Evolutionary conservation across 2,888 invertebrate genomes (phyloP).

Genomic region (Metellina segmentata): DNA sequence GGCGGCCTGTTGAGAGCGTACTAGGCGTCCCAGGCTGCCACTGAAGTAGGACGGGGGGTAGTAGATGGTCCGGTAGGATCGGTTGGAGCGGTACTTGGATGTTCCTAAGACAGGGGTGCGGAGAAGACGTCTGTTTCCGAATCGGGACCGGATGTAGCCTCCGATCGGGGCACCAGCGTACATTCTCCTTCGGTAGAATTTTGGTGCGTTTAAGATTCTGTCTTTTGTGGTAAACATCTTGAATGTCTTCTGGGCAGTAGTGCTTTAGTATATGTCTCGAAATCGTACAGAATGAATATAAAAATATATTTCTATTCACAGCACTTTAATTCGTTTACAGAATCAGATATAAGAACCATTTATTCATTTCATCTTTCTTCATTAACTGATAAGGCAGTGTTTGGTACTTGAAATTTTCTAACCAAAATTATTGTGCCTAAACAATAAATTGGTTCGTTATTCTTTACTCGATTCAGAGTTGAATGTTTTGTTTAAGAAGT

Average conservation of each 20-base stretch:
- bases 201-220: slow-evolving; percentile 54
- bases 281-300: no score
- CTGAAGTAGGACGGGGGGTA: slow-evolving; percentile 67
- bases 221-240: slow-evolving; percentile 63
- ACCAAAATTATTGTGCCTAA: no score
- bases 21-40: slow-evolving; percentile 36
- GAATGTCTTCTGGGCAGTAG: neutral
- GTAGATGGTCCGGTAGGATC: slow-evolving; percentile 40
- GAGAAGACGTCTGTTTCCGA: slow-evolving; percentile 12
- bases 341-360: no score
- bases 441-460: no score
- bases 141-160: slow-evolving; percentile 50
- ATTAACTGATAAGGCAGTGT: no score
- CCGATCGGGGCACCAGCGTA: slow-evolving; percentile 52
- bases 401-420: no score
- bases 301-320: no score
- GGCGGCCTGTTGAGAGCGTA: slow-evolving; percentile 20
- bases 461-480: no score
- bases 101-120: neutral
- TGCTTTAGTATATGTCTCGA: neutral
- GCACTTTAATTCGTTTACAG: no score
- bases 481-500: no score
- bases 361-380: no score
- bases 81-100: neutral
- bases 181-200: slow-evolving; percentile 64